These are phyloP conservation scores for Rugalucina vietnamica DNA, from an alignment of 2,888 invertebrate species.

Conservation along the genomic window DNA sequence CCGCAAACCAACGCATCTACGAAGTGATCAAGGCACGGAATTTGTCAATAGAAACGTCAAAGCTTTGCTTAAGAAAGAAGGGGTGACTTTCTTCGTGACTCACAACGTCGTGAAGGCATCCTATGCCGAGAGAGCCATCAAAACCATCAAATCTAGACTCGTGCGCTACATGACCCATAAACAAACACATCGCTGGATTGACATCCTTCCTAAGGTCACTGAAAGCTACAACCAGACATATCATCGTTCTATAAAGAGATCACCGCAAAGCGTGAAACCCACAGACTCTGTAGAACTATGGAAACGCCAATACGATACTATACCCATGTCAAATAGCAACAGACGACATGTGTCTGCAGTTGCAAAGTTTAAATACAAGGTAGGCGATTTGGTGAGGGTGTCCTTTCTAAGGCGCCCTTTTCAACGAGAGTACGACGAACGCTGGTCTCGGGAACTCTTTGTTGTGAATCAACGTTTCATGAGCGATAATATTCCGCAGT, in stretches of 20 bases:
- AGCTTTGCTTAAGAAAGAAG: conserved; percentile 11
- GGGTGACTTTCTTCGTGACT: conserved; percentile 38
- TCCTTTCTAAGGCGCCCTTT: neutral
- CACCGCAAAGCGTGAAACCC: conserved; percentile 39
- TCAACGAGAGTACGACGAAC: neutral
- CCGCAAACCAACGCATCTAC: conserved; percentile 6
- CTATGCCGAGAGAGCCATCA: conserved; percentile 50
- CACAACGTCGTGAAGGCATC: conserved; percentile 45
- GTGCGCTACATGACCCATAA: conserved; percentile 45
- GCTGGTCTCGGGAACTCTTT: neutral
- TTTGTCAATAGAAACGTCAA: conserved; percentile 39
- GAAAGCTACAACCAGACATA: conserved; percentile 49
- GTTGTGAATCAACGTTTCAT: neutral
- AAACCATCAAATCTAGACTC: conserved; percentile 45
- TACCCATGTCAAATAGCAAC: too few relatives aligned
- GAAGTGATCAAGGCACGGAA: conserved; percentile 47
- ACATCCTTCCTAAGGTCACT: conserved; percentile 33
- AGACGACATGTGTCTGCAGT: too few relatives aligned
- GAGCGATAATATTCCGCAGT: neutral
- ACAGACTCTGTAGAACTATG: conserved; percentile 37
- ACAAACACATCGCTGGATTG: conserved; percentile 39
- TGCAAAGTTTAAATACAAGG: neutral
- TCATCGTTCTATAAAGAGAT: conserved; percentile 45
- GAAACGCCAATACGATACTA: conserved; percentile 28
- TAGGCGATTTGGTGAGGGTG: neutral